Evolutionary conservation across 2,888 invertebrate species (phyloP).

Genomic region (Synergus laeviventris): DNA sequence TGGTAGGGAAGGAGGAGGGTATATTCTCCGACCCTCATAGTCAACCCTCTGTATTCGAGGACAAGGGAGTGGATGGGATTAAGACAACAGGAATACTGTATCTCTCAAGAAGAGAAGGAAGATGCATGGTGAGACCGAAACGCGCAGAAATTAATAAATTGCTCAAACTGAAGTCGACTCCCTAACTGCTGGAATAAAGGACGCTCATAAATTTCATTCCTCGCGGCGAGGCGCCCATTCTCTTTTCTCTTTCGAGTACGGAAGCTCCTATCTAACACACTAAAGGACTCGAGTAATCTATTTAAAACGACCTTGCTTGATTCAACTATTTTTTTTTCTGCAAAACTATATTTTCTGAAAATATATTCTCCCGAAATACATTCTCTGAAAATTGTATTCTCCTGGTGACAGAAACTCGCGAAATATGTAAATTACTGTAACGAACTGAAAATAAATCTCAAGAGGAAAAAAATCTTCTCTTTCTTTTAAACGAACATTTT

Average conservation of each 20-base stretch:
- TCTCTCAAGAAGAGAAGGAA: slow-evolving; percentile 51
- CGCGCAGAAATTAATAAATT: slow-evolving; percentile 73
- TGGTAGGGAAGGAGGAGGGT: slow-evolving; percentile 4
- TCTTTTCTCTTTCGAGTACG: slow-evolving; percentile 23
- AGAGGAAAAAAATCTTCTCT: background rate
- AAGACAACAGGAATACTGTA: slow-evolving; percentile 52
- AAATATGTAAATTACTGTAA: slow-evolving; percentile 34
- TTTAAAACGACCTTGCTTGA: slow-evolving; percentile 21
- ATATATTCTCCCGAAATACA: slow-evolving; percentile 15
- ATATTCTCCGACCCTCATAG: background rate
- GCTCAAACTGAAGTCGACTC: slow-evolving; percentile 69
- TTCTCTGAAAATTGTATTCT: slow-evolving; percentile 18
- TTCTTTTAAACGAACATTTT: slow-evolving; percentile 4
- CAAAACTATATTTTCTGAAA: slow-evolving; percentile 1
- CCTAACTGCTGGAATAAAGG: slow-evolving; percentile 68
- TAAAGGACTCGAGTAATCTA: slow-evolving; percentile 12
- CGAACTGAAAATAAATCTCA: slow-evolving; percentile 27
- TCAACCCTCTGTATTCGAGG: background rate
- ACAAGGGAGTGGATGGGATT: slow-evolving; percentile 34
- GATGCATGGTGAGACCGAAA: slow-evolving; percentile 57
- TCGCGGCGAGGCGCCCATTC: slow-evolving; percentile 52
- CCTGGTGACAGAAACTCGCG: slow-evolving; percentile 5
- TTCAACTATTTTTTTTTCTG: background rate
- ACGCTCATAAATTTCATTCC: slow-evolving; percentile 72
- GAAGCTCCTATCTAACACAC: slow-evolving; percentile 15